Evolutionary conservation across 2,797 vertebrate genomes (phyloP).

Genomic region (Sphenopsis melanotis): DNA sequence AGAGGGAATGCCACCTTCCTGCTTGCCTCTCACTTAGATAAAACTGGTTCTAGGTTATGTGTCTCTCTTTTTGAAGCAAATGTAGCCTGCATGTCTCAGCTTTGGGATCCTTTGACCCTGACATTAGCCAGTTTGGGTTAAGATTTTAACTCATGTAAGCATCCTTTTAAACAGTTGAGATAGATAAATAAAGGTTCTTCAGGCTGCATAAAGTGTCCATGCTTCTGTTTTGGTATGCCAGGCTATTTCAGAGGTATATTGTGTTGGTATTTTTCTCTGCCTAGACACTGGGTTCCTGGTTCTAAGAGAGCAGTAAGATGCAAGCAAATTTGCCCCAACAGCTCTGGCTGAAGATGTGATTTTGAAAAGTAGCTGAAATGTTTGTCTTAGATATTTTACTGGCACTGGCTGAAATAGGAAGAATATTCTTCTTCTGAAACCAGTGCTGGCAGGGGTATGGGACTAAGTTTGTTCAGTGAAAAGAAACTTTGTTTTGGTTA

Average conservation of each 20-base stretch:
- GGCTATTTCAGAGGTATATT: not conserved
- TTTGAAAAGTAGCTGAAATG: not conserved
- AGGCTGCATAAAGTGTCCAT: not conserved
- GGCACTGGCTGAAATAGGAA: not conserved
- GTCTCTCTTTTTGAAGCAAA: not conserved
- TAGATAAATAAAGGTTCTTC: not conserved
- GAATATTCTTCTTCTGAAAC: not conserved
- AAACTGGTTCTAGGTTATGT: not conserved
- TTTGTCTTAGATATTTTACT: not conserved
- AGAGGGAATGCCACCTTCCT: rapidly evolving
- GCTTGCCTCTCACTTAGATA: not conserved
- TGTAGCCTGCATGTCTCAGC: not conserved
- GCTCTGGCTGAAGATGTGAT: not conserved
- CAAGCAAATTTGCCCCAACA: rapidly evolving
- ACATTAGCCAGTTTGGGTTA: not conserved
- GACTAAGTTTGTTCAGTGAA: not conserved
- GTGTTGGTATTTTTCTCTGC: not conserved
- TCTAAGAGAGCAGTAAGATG: not conserved
- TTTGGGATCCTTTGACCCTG: not conserved
- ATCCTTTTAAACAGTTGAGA: not conserved
- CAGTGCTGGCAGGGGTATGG: not conserved
- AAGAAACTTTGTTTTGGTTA: not conserved
- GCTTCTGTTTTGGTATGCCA: not conserved
- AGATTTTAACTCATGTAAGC: not conserved
- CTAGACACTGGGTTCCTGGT: rapidly evolving